phyloP scores from a whole-genome alignment of 2,113 vertebrate species.

The Nanorana parkeri region DNA sequence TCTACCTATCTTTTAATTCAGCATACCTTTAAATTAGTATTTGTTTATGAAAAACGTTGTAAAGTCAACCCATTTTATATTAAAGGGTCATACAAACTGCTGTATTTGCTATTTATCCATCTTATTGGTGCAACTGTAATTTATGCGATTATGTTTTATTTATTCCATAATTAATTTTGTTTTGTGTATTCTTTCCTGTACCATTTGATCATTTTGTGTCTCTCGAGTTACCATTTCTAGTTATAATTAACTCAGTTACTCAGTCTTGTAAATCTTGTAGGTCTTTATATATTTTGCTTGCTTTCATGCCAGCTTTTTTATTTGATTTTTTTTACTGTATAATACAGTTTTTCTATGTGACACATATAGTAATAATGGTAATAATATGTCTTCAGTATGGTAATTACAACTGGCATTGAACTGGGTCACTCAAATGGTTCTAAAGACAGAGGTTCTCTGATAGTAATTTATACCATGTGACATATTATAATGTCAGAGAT shows the following conservation, averaged over 20 bases:
- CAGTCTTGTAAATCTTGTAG: neutral
- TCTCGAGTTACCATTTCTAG: neutral
- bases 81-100: too few species aligned
- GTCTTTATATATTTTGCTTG: neutral
- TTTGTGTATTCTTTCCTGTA: too few species aligned
- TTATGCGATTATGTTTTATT: too few species aligned
- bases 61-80: too few species aligned
- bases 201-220: too few species aligned
- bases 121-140: too few species aligned
- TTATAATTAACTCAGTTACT: neutral
- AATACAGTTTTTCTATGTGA: constrained; percentile 1
- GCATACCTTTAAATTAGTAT: too few species aligned
- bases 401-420: constrained; percentile 2
- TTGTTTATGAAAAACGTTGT: too few species aligned
- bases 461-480: constrained; percentile 11
- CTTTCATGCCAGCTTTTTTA: neutral
- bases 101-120: too few species aligned
- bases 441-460: neutral
- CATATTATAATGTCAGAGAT: neutral
- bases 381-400: neutral
- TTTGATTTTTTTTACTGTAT: neutral
- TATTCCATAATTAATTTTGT: too few species aligned
- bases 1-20: too few species aligned
- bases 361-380: neutral
- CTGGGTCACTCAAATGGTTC: constrained; percentile 6